Evolutionary conservation across 2,113 vertebrate species (phyloP), one percentile per base, ranked within the genome.

Genomic region (Pomatorhinus ruficollis): DNA sequence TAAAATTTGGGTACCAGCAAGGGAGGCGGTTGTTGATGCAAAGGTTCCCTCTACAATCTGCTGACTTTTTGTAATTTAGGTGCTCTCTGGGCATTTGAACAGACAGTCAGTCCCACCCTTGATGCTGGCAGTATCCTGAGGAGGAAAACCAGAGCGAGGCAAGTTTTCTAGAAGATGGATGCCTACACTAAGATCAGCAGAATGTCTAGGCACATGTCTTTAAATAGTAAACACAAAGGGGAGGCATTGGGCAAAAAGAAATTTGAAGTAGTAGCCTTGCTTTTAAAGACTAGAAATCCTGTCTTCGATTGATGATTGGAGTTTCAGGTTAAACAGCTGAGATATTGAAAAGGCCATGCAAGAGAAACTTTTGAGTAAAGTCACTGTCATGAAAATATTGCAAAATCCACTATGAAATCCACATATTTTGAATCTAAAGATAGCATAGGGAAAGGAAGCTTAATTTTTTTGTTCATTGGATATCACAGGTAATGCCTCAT

Each of bases 181-280:
- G 7, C 5, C 47, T 54, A 30, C 0, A 0, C 21, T 7, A 35
- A 90, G 21, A 37, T 53, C 9, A 17, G 21, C 15, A 50, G 27
- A 72, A n/a, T 31, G 4, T 60, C 50, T 70, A 31, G 4, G 2
- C 10, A 44, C 1, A 0, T n/a, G 6, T 54, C 54, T 83, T 75
- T 52, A 49, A 49, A 81, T 23, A 64, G 13, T 39, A 54, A 87
- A 60, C 6, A 47, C 15, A 39, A 39, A 77, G 6, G 10, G 20
- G 9, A 71, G 72, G 5, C 3, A 2, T 2, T 45, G 2, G 7
- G 3, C 5, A 78, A 57, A 6, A 92, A 71, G 24, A 84, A 14
- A 33, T 23, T 39, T 45, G 5, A 86, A 76, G 9, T 5, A 5
- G 7, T 20, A 71, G 2, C 7, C 16, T 49, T 49, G 22, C 18